Percentiles rank a stretch among this genome's conserved stretches.
These are phyloP conservation scores for Adelosebastes latens DNA, from an alignment of 2,797 vertebrate species.

Conservation along the genomic window DNA sequence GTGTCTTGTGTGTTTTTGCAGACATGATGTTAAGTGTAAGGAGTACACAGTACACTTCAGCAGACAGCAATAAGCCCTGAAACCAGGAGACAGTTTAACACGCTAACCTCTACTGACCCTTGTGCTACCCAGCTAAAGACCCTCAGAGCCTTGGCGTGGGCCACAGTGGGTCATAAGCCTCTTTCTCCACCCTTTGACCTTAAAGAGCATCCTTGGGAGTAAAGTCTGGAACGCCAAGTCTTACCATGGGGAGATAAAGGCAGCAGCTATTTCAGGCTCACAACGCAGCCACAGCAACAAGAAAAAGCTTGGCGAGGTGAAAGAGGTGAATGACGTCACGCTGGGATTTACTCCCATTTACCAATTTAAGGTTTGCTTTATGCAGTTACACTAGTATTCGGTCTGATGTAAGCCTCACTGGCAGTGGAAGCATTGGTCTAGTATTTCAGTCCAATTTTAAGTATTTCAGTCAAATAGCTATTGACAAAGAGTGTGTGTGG, in stretches of 20 bases:
- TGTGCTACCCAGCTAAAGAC: conserved; percentile 41
- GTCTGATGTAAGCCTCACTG: neutral
- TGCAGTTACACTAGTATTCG: conserved; percentile 3
- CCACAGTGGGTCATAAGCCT: conserved; percentile 56
- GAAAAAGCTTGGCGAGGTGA: conserved; percentile 35
- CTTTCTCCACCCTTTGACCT: conserved; percentile 56
- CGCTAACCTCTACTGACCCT: conserved; percentile 42
- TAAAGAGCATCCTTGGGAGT: conserved; percentile 41
- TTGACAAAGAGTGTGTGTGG: conserved; percentile 5
- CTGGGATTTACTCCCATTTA: conserved; percentile 45
- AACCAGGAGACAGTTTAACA: conserved; percentile 36
- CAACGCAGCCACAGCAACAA: conserved; percentile 36
- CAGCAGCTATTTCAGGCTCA: conserved; percentile 65
- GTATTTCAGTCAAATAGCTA: conserved; percentile 10
- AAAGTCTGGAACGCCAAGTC: conserved; percentile 58
- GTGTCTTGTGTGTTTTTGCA: conserved; percentile 28
- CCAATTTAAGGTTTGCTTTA: conserved; percentile 16
- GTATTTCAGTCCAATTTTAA: neutral
- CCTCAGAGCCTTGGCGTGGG: conserved; percentile 29
- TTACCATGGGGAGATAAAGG: conserved; percentile 54
- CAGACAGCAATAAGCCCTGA: conserved; percentile 36
- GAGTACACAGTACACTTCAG: neutral
- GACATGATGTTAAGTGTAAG: conserved; percentile 28
- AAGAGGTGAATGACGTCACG: conserved; percentile 15
- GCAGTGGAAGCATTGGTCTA: neutral